Evolutionary conservation across 2,888 invertebrate genomes (phyloP), one percentile per base, ranked within the genome.

Genomic region (Spisula solida): DNA sequence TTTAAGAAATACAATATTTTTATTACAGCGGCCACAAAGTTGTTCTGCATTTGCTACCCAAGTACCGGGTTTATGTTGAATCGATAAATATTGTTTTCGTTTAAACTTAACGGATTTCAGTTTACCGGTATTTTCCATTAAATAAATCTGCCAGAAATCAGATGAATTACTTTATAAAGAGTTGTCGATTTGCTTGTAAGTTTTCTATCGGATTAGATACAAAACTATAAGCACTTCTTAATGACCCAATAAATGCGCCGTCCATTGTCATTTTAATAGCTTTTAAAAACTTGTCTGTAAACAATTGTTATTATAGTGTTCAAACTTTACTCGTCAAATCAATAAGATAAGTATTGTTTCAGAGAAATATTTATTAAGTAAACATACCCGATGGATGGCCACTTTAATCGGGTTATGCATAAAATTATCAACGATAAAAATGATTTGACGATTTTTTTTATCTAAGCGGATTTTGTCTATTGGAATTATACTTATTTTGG

Each of bases 41-140:
- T 75, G 31, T 12, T 12, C 31, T 18, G 29, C 34, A 34, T 41
- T 75, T 34, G 31, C 34, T 31, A 75, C 12, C 18, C 0, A 34
- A 75, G 14, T 86, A 78, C 81, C 51, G 82, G n/a, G 86, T 56
- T n/a, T 82, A 55, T 90, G 82, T 90, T 90, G 83, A 84, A 60
- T 86, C 88, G 86, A 86, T 81, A 56, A 47, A 12, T 81, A 4
- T 18, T 88, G 55, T 88, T 90, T 88, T 47, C 79, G 16, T 60
- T 34, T 56, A 25, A 79, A 56, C 82, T 87, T 87, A 87, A 34
- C 25, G n/a, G 25, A 41, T 70, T 66, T 60, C 48, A 34, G 6
- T 81, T 41, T 41, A 8, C 41, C 16, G 34, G n/a, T n/a, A 55
- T 85, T 78, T 83, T 87, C 75, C 41, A 48, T 78, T 78, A 75